Base-by-base conservation (phyloP, 2,797 vertebrate species). In the Agapornis canus region DNA sequence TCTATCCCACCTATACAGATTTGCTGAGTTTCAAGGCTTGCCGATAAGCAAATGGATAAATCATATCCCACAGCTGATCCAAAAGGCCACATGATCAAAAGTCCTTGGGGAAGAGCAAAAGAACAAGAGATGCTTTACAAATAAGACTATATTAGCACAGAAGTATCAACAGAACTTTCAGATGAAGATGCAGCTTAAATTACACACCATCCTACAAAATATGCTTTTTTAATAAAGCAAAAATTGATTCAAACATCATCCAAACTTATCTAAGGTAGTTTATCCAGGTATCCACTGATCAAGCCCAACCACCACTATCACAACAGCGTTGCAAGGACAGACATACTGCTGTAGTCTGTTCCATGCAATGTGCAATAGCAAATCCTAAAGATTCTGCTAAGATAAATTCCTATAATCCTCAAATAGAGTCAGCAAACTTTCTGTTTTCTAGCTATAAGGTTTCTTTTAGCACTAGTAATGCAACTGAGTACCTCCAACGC, bases 71-170 rank as follows among this genome's bases (percentile, higher is more conserved):
- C 40, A 78, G 72, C 48, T 83, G 68, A 95, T 80, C 52, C 82
- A 91, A 93, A 80, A 26, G 54, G 35, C 40, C 52, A 78, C 48
- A 75, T 52, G 48, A n/a, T 25, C 45, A 52, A 23, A 60, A 89
- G 64, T 70, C 92, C 69, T 89, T 54, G 49, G 35, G 57, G 69
- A 91, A 85, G 31, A 70, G 42, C n/a, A 82, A 52, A 89, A 66
- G 26, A 84, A 81, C 49, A 84, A 66, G 68, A 85, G 64, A 91
- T 71, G 76, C 71, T 92, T 71, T 71, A 39, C n/a, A 87, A 89
- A 48, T 45, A 73, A 79, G 86, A 43, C 48, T 35, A 3, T 10
- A 43, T 66, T 82, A 63, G 35, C 23, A 18, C 27, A 59, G 37
- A 49, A 52, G 27, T 40, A 80, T 6, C 83, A 90, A 56, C 16